A percentile compares a stretch with the other conserved stretches of the same genome.
Evolutionary conservation across 2,888 invertebrate genomes (phyloP).

Genomic region (Macrophya annulata): DNA sequence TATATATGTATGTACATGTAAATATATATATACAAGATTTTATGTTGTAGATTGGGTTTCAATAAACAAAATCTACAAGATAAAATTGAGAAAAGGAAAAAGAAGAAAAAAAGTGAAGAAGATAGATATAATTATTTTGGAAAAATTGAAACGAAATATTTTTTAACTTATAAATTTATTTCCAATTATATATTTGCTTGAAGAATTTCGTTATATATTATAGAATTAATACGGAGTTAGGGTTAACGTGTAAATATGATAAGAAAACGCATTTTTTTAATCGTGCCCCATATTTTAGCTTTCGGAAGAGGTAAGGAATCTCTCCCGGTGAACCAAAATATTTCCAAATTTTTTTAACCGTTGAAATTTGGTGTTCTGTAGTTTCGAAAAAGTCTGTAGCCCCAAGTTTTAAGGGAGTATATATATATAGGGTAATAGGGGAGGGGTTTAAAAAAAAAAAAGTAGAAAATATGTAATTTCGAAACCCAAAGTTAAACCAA

Average conservation of each 20-base stretch:
- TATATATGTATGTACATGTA: background rate
- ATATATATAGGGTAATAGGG: slow-evolving; percentile 46
- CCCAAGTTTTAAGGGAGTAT: slow-evolving; percentile 42
- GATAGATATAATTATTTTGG: background rate
- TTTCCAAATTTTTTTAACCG: slow-evolving; percentile 69
- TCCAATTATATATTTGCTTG: background rate
- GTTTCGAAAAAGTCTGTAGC: slow-evolving; percentile 42
- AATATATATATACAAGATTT: background rate
- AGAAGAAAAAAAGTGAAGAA: background rate
- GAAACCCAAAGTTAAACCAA: background rate
- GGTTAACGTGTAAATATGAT: slow-evolving; percentile 36
- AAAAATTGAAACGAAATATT: background rate
- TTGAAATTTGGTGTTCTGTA: slow-evolving; percentile 49
- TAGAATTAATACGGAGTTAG: slow-evolving; percentile 40
- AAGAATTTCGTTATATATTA: background rate
- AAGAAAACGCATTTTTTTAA: slow-evolving; percentile 53
- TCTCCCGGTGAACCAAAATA: slow-evolving; percentile 75
- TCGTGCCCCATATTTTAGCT: slow-evolving; percentile 77
- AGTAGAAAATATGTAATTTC: slow-evolving; percentile 35
- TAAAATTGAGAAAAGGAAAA: background rate
- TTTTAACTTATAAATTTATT: background rate
- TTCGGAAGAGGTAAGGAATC: slow-evolving; percentile 80
- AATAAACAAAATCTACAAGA: background rate
- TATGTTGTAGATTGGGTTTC: background rate
- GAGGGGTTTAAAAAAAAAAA: slow-evolving; percentile 9